These are phyloP conservation scores for Stomorhina lunata DNA, from an alignment of 2,888 invertebrate species.

Conservation along the genomic window DNA sequence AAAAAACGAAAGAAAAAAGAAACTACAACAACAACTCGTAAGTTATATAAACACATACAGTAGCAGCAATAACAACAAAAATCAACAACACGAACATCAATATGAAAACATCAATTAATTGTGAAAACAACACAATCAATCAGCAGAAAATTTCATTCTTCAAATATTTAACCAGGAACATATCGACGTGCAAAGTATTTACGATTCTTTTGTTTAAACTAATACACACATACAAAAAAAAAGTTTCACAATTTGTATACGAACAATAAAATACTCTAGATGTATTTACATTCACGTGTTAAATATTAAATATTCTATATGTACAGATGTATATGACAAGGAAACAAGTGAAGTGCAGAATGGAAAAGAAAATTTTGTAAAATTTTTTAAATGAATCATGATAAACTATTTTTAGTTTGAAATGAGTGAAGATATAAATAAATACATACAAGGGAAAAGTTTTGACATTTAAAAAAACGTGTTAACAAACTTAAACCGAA, in stretches of 20 bases:
- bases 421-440: neutral
- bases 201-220: neutral
- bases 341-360: neutral
- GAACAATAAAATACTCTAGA: neutral
- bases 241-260: neutral
- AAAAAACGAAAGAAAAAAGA: neutral
- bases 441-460: neutral
- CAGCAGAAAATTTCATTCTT: conserved; percentile 62
- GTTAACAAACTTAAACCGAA: too few relatives aligned
- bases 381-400: conserved; percentile 46
- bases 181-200: conserved; percentile 5
- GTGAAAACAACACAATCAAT: conserved; percentile 64
- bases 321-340: neutral
- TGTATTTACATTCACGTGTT: neutral
- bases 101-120: conserved; percentile 53
- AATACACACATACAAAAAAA: neutral
- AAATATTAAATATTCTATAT: too few relatives aligned
- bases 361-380: conserved; percentile 17
- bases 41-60: neutral
- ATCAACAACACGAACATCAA: conserved; percentile 24
- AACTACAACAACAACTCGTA: neutral
- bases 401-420: conserved; percentile 39
- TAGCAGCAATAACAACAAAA: conserved; percentile 1
- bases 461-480: conserved; percentile 7
- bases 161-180: conserved; percentile 51